Percentiles rank a stretch among this genome's conserved stretches.
These are phyloP conservation scores for Sericinus montela DNA, from an alignment of 2,888 invertebrate species.

Conservation along the genomic window DNA sequence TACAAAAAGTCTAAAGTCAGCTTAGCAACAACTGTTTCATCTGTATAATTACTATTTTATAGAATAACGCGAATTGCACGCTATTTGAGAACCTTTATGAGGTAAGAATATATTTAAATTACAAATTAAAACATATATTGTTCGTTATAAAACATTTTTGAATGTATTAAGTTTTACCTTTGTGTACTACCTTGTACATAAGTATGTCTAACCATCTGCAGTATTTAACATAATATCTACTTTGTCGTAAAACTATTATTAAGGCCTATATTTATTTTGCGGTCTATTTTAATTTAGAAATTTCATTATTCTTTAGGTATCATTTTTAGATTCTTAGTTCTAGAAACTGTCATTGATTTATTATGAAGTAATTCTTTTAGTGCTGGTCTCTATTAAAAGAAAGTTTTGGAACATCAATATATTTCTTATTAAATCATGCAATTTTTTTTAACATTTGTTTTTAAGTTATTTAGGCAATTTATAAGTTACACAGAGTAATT, in stretches of 20 bases:
- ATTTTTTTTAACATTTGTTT: too few species aligned
- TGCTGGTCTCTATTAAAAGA: too few species aligned
- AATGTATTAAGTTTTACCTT: constrained; percentile 19
- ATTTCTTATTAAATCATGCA: too few species aligned
- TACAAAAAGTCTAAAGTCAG: constrained; percentile 68
- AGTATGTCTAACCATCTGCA: constrained; percentile 18
- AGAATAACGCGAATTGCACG: constrained; percentile 40
- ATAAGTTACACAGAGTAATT: too few species aligned
- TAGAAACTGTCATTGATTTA: too few species aligned
- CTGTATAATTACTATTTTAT: constrained; percentile 50
- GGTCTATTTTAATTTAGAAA: background rate
- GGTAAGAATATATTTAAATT: constrained; percentile 42
- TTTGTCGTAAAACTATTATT: constrained; percentile 19
- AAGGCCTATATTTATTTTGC: background rate
- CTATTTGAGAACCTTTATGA: constrained; percentile 53
- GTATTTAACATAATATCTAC: constrained; percentile 19
- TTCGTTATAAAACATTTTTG: background rate
- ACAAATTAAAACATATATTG: background rate
- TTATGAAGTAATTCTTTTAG: too few species aligned
- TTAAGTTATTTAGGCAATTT: too few species aligned
- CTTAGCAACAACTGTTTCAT: constrained; percentile 72
- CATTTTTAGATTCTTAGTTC: too few species aligned
- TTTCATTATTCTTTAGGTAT: background rate
- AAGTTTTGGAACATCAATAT: too few species aligned
- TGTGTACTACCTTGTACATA: constrained; percentile 23